phyloP scores from a whole-genome alignment of 1,140 invertebrate species.

The Ptiloglossa arizonensis region DNA sequence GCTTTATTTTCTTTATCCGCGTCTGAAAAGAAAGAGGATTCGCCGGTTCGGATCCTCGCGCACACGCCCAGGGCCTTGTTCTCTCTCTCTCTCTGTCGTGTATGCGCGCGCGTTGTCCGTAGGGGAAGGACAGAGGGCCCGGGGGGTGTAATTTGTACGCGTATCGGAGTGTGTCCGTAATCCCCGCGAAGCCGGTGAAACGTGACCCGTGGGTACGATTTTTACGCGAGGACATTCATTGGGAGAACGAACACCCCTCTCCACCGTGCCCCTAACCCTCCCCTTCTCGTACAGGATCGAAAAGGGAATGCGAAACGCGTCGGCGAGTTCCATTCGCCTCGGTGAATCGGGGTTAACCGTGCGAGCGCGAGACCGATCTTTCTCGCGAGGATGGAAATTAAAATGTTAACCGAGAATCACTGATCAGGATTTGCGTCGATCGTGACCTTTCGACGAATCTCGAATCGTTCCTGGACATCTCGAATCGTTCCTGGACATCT shows the following conservation, averaged over 20 bases:
- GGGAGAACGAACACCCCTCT: too few species aligned
- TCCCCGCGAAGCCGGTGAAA: constrained; percentile 29
- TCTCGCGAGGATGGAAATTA: not conserved
- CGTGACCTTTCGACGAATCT: too few species aligned
- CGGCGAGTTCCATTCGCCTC: not conserved
- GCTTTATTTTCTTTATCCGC: constrained; percentile 52
- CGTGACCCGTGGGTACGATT: constrained; percentile 39
- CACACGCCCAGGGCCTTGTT: too few species aligned
- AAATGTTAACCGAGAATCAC: not conserved
- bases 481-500: too few species aligned
- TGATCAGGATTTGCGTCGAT: not conserved
- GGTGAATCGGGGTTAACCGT: not conserved
- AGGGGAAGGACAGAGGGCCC: too few species aligned
- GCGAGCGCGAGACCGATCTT: not conserved
- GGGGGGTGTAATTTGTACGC: constrained; percentile 41
- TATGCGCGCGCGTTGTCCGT: too few species aligned
- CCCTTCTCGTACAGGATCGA: too few species aligned
- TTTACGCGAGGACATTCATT: constrained; percentile 19
- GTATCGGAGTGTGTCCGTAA: constrained; percentile 24
- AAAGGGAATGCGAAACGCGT: constrained; percentile 29
- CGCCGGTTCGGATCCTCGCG: not conserved
- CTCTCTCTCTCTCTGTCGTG: too few species aligned
- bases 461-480: too few species aligned
- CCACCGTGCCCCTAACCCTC: too few species aligned
- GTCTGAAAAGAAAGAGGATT: constrained; percentile 10